phyloP scores from a whole-genome alignment of 2,888 invertebrate species.

The Pammene aurita region DNA sequence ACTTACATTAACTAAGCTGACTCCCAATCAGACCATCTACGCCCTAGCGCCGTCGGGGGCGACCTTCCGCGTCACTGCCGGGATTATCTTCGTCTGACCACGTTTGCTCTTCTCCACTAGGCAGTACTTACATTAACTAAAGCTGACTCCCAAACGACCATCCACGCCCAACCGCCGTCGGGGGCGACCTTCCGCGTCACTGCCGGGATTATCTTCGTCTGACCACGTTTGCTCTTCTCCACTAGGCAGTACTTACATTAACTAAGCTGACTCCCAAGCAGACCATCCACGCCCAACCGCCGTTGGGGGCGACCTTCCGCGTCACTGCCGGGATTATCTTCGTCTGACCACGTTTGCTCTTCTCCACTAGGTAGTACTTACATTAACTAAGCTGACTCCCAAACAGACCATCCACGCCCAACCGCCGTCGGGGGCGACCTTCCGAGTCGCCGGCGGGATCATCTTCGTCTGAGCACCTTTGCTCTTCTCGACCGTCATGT shows the following conservation, averaged over 20 bases:
- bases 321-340: conserved; percentile 71
- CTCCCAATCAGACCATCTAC: conserved; percentile 84
- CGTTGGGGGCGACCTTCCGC: conserved; percentile 91
- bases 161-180: conserved; percentile 96
- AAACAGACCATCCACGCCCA: conserved; percentile 95
- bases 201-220: conserved; percentile 62
- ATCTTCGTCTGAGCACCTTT: conserved; percentile 66
- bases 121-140: conserved; percentile 90
- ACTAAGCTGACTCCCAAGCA: conserved; percentile 92
- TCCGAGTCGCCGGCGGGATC: conserved; percentile 78
- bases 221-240: conserved; percentile 64
- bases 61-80: no score
- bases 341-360: conserved; percentile 69
- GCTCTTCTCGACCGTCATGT: conserved; percentile 79
- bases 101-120: no score
- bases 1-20: conserved; percentile 71
- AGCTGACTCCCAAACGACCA: conserved; percentile 91
- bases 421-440: conserved; percentile 93
- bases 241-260: conserved; percentile 85
- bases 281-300: conserved; percentile 95
- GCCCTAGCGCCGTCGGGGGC: no score
- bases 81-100: no score
- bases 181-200: conserved; percentile 88
- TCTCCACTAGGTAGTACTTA: conserved; percentile 79
- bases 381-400: conserved; percentile 92